A percentile compares a stretch with the other conserved stretches of the same genome.
These are phyloP conservation scores for Meganola albula DNA, from an alignment of 2,888 invertebrate genomes.

Conservation along the genomic window DNA sequence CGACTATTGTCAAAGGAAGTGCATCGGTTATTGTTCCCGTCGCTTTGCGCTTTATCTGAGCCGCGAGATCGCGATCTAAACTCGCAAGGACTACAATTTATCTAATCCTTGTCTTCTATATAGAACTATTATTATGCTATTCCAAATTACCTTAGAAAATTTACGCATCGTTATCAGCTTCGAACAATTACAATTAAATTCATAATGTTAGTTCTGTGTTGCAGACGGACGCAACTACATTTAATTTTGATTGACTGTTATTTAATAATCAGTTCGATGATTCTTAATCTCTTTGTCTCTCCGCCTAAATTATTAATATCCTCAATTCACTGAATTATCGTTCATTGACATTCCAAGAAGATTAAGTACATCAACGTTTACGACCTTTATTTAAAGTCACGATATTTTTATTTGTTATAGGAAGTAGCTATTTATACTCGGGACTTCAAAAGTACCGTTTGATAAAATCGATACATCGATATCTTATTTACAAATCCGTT, in stretches of 20 bases:
- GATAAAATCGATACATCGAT: conserved; percentile 56
- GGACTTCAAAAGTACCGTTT: conserved; percentile 34
- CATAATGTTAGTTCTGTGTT: conserved; percentile 1
- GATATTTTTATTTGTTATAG: conserved; percentile 20
- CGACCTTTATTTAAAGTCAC: conserved; percentile 6
- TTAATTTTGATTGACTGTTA: background rate
- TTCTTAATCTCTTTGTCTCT: conserved; percentile 18
- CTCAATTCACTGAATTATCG: conserved; percentile 23
- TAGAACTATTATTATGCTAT: conserved; percentile 56
- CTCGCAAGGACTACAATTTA: conserved; percentile 55
- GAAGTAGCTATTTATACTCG: conserved; percentile 30
- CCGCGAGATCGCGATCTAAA: conserved; percentile 47
- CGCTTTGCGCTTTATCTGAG: conserved; percentile 58
- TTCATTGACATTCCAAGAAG: conserved; percentile 24
- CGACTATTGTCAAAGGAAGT: conserved; percentile 69
- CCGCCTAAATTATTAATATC: conserved; percentile 27
- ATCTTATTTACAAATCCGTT: conserved; percentile 61
- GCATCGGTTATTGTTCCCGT: conserved; percentile 72
- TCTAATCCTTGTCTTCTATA: conserved; percentile 55
- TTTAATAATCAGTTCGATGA: conserved; percentile 17
- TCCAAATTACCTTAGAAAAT: conserved; percentile 52
- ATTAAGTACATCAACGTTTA: conserved; percentile 10
- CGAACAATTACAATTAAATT: conserved; percentile 29
- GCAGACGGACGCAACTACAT: background rate
- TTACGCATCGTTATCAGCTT: conserved; percentile 37